Percentiles rank a stretch among this genome's conserved stretches.
Conservation (phyloP, 2,888 invertebrate species). For the Trilocha varians region DNA sequence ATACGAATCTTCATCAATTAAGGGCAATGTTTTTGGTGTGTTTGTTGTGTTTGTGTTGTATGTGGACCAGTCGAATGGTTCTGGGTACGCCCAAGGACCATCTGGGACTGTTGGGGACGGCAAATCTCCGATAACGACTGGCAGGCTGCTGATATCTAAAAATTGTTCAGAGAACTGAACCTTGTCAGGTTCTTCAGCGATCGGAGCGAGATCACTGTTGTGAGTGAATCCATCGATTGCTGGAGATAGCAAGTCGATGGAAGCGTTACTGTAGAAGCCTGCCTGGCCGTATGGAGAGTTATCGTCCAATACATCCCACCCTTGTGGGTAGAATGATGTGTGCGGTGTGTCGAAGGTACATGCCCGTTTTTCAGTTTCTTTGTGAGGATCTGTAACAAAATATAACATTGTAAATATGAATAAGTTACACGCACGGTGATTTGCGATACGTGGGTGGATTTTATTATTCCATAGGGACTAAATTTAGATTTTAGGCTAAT, state of each 20-base stretch:
- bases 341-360: slow-evolving; percentile 56
- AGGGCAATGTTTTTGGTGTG: slow-evolving; percentile 46
- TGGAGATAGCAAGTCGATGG: slow-evolving; percentile 43
- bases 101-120: slow-evolving; percentile 37
- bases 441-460: too few relatives aligned
- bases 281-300: slow-evolving; percentile 45
- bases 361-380: slow-evolving; percentile 50
- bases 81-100: slow-evolving; percentile 34
- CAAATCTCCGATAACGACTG: slow-evolving; percentile 52
- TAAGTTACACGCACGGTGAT: too few relatives aligned
- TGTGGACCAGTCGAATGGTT: slow-evolving; percentile 33
- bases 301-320: slow-evolving; percentile 54
- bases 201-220: slow-evolving; percentile 28
- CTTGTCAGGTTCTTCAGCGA: slow-evolving; percentile 25
- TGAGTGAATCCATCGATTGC: slow-evolving; percentile 32
- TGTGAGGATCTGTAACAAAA: slow-evolving; percentile 40
- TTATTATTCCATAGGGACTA: too few relatives aligned
- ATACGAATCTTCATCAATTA: slow-evolving; percentile 57
- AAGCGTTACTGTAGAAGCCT: slow-evolving; percentile 40
- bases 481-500: too few relatives aligned
- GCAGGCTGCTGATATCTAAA: slow-evolving; percentile 51
- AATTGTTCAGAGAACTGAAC: slow-evolving; percentile 43
- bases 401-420: too few relatives aligned
- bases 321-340: slow-evolving; percentile 58
- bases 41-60: slow-evolving; percentile 33